Evolutionary conservation across 2,888 invertebrate genomes (phyloP).

Genomic region (Creontiades dilutus): DNA sequence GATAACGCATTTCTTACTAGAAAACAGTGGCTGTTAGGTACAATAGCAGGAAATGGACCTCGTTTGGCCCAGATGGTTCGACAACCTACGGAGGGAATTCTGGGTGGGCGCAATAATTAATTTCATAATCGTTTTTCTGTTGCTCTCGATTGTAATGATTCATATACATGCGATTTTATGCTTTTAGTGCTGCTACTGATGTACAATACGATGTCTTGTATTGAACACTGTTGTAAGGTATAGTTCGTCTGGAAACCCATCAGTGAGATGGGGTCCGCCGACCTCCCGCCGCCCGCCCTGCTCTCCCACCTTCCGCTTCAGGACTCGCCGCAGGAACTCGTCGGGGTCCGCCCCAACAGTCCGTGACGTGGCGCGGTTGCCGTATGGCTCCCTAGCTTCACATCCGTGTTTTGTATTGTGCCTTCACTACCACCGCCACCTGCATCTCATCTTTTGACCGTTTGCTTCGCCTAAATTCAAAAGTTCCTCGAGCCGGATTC

Average conservation of each 20-base stretch:
- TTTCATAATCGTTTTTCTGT: too few relatives aligned
- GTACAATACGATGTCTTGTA: too few relatives aligned
- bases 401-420: conserved; percentile 39
- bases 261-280: background rate
- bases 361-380: conserved; percentile 70
- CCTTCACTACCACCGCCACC: background rate
- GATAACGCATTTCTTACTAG: too few relatives aligned
- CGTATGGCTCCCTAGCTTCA: conserved; percentile 58
- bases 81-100: too few relatives aligned
- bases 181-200: too few relatives aligned
- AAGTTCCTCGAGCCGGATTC: background rate
- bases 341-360: conserved; percentile 56
- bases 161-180: too few relatives aligned
- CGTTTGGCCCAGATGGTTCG: too few relatives aligned
- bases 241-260: background rate
- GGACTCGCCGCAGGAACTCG: background rate
- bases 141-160: too few relatives aligned
- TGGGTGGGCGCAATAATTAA: too few relatives aligned
- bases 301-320: conserved; percentile 20
- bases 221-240: background rate
- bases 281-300: background rate
- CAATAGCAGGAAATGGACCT: too few relatives aligned
- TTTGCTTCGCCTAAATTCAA: background rate
- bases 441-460: background rate
- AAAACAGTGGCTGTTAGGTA: too few relatives aligned